phyloP scores from a whole-genome alignment of 2,888 invertebrate genomes.

The Tenthredo mesomela region DNA sequence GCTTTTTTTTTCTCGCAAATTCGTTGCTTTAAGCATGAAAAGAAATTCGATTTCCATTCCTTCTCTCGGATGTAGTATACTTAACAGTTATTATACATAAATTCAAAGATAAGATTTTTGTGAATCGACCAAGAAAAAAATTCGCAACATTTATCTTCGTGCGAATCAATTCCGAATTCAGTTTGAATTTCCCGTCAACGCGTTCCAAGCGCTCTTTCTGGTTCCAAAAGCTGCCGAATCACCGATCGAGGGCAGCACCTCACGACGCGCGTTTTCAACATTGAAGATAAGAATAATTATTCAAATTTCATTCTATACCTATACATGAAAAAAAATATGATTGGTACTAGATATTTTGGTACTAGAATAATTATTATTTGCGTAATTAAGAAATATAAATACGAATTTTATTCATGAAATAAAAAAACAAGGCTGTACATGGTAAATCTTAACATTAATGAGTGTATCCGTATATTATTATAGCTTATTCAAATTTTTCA shows the following conservation, averaged over 20 bases:
- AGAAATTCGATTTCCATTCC: background rate
- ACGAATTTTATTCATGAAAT: background rate
- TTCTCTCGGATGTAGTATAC: no score
- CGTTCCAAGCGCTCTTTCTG: background rate
- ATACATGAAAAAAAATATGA: background rate
- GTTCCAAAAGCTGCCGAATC: background rate
- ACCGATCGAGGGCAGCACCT: conserved; percentile 18
- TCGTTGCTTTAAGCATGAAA: background rate
- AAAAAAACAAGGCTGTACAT: background rate
- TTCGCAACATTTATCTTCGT: background rate
- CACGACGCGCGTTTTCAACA: background rate
- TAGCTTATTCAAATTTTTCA: background rate
- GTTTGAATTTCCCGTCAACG: background rate
- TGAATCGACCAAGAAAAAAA: no score
- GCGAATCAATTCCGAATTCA: background rate
- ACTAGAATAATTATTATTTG: background rate
- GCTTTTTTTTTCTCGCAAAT: background rate
- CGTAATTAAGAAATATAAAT: background rate
- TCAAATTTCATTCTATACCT: background rate
- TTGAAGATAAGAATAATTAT: background rate
- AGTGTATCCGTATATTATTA: background rate
- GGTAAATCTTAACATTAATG: background rate
- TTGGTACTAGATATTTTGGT: background rate
- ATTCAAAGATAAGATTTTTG: background rate
- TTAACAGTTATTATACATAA: background rate